phyloP scores from a whole-genome alignment of 2,113 vertebrate genomes.

The Ahaetulla prasina region DNA sequence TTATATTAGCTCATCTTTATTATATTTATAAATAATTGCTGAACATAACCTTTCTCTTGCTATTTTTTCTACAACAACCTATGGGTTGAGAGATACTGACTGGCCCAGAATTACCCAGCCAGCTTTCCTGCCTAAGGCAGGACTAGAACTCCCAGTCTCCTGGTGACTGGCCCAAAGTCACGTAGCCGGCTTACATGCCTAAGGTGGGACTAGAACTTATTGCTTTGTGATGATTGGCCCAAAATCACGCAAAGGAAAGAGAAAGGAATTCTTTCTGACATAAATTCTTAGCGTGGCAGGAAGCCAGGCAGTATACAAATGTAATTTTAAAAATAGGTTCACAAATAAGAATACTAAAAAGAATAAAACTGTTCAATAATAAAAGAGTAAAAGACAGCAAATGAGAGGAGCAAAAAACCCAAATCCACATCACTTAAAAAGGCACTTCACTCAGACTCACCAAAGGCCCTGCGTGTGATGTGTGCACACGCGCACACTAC shows the following conservation, averaged over 20 bases:
- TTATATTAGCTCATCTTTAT: not conserved
- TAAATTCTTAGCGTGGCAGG: not conserved
- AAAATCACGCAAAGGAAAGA: not conserved
- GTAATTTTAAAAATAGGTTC: not conserved
- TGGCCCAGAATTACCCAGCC: not conserved
- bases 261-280: not conserved
- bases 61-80: not conserved
- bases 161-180: too few relatives aligned
- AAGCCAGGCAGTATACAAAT: not conserved
- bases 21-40: not conserved
- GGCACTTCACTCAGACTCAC: not conserved
- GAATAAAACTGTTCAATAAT: not conserved
- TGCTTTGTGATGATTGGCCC: not conserved
- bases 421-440: not conserved
- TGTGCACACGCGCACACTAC: too few relatives aligned
- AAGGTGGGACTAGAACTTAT: too few relatives aligned
- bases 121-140: not conserved
- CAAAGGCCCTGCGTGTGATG: not conserved
- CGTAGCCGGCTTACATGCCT: too few relatives aligned
- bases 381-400: not conserved
- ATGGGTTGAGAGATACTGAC: not conserved
- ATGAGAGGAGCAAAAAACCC: not conserved
- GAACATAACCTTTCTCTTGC: not conserved
- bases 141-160: not conserved
- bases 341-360: not conserved